These are phyloP conservation scores for Mionectes olivaceus DNA, from an alignment of 2,797 vertebrate genomes.

Conservation along the genomic window DNA sequence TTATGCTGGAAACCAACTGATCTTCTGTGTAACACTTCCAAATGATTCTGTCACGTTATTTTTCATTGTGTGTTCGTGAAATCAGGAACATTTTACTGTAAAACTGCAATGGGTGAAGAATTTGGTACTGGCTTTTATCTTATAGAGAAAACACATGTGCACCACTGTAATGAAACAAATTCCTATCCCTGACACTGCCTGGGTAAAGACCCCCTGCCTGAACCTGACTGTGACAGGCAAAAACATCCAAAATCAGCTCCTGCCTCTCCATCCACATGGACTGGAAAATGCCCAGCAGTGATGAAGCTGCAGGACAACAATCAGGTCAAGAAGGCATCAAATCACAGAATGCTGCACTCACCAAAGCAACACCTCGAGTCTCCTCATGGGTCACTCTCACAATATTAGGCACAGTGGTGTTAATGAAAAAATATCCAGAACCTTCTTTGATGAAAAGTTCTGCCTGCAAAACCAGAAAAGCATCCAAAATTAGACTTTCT, in stretches of 20 bases:
- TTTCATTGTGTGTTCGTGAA: neutral
- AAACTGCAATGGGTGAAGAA: neutral
- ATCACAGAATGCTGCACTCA: slow-evolving; percentile 68
- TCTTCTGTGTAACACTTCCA: neutral
- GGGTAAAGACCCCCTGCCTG: neutral
- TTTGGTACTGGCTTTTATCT: neutral
- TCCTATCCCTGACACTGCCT: neutral
- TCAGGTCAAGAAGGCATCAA: neutral
- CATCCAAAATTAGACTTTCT: neutral
- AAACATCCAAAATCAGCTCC: neutral
- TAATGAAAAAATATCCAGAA: slow-evolving; percentile 94
- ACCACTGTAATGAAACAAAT: neutral
- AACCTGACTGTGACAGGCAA: neutral
- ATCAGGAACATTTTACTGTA: neutral
- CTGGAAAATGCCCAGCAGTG: neutral
- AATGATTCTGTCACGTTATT: neutral
- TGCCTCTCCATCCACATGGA: neutral
- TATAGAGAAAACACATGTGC: neutral
- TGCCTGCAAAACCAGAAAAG: slow-evolving; percentile 76
- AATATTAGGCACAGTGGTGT: slow-evolving; percentile 83
- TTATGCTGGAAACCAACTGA: neutral
- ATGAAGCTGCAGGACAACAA: neutral
- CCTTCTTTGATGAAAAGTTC: slow-evolving; percentile 87
- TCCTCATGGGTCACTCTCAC: slow-evolving; percentile 85
- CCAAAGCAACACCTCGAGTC: slow-evolving; percentile 80